Conservation (phyloP, 2,113 vertebrate genomes). For the Stomatorhinus ivindoensis region DNA sequence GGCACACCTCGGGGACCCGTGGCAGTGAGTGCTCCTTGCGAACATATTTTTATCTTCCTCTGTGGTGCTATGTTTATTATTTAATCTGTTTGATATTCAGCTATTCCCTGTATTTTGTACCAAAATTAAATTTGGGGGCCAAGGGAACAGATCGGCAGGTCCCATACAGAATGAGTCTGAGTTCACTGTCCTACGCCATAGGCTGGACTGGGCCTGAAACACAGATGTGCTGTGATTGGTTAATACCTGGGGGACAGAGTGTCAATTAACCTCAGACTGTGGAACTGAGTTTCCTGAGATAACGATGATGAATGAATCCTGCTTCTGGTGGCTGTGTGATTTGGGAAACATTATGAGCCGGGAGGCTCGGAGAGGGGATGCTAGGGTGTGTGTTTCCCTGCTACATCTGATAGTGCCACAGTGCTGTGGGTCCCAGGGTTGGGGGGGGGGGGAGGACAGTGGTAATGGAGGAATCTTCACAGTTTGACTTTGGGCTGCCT, state of each 20-base stretch:
- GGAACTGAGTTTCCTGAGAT: conserved; percentile 44
- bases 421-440: background rate
- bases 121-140: background rate
- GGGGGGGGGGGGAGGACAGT: background rate
- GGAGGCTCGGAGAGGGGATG: conserved; percentile 17
- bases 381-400: conserved; percentile 20
- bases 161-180: background rate
- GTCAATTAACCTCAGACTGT: background rate
- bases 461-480: background rate
- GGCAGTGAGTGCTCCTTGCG: background rate
- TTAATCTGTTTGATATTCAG: background rate
- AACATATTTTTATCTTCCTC: background rate
- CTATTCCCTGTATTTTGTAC: background rate
- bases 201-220: background rate
- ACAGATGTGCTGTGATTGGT: conserved; percentile 1
- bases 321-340: conserved; percentile 35
- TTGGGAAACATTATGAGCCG: conserved; percentile 40
- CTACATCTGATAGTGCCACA: background rate
- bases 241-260: background rate
- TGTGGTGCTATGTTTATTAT: background rate
- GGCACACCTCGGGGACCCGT: background rate
- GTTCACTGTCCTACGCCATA: background rate
- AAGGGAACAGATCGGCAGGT: background rate
- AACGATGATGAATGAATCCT: conserved; percentile 50
- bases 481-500: background rate